Conservation (phyloP, 2,888 invertebrate species). For the Limnephilus marmoratus region DNA sequence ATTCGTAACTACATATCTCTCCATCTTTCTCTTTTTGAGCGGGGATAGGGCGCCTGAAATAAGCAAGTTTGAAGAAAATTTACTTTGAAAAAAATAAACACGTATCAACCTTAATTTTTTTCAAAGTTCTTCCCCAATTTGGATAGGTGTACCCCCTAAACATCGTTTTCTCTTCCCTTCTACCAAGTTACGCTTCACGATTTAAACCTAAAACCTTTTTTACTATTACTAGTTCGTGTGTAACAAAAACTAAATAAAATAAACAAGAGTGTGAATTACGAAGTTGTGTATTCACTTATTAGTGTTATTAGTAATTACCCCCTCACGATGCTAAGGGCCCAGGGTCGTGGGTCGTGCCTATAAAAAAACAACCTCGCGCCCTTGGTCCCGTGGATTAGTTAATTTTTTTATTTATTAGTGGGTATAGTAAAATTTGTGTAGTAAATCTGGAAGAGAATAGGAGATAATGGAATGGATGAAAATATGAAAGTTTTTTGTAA, state of each 20-base stretch:
- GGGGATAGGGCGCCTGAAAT: not conserved
- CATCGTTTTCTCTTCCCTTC: not conserved
- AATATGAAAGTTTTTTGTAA: not conserved
- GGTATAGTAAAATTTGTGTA: not conserved
- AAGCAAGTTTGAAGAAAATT: not conserved
- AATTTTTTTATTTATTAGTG: constrained; percentile 28
- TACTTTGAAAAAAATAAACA: not conserved
- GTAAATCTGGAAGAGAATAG: not conserved
- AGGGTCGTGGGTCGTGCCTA: not conserved
- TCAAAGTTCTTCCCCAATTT: not conserved
- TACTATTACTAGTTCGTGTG: constrained; percentile 4
- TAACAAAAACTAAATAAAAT: not conserved
- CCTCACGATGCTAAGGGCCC: constrained; percentile 12
- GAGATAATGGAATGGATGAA: not conserved
- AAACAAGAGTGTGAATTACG: constrained; percentile 11
- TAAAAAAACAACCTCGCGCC: constrained; percentile 33
- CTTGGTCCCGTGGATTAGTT: constrained; percentile 19
- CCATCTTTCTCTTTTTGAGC: too few relatives aligned
- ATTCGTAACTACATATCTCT: too few relatives aligned
- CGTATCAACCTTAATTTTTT: not conserved
- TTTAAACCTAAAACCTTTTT: not conserved
- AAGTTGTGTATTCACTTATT: constrained; percentile 4
- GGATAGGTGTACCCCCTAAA: not conserved
- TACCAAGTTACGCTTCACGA: constrained; percentile 34
- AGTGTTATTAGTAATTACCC: not conserved